Base-by-base conservation (phyloP, 2,113 vertebrate species). In the Cepphus grylle region DNA sequence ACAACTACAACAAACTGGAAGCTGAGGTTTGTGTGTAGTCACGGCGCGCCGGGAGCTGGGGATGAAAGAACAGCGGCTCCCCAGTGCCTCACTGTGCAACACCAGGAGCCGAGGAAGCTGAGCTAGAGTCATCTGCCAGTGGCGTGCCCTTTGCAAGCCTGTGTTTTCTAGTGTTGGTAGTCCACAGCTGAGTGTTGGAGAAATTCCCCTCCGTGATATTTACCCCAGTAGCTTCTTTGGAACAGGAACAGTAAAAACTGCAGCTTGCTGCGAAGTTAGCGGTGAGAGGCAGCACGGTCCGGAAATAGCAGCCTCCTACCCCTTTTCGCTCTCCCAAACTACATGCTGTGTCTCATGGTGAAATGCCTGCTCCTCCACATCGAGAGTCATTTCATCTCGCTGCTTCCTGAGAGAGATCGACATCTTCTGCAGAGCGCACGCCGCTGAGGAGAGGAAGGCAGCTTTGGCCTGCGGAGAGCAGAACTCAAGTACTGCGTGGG, bases 281-380 rank as follows among this genome's bases (percentile, higher is more conserved):
- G 3, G 53, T 16, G 74, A 93, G 93, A 94, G 77, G 94, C 91
- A 91, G 95, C 49, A 4, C 0, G 12, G 43, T 55, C 93, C 90
- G 87, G 91, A 97, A 97, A 97, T 96, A 97, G 88, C 63, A 89
- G 77, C 97, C 93, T 97, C 96, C 97, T 93, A 96, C 97, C 91
- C 53, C 63, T 94, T 97, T 96, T 97, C 12, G 0, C 90, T 97
- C 88, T 95, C 97, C 92, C 89, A 88, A 97, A 91, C 94, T 94
- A 52, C 16, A 45, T 93, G 95, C 97, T 84, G 94, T 69, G 93
- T 97, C 96, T 94, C 93, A 89, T 96, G 94, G 80, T 52, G 82
- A 95, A 96, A 92, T 87, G 86, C 89, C 82, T 95, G 89, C 93
- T 96, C 91, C 86, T 95, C 80, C 96, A 93, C 94, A 76, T 85